A percentile compares a stretch with the other conserved stretches of the same genome.
Conservation (phyloP, 2,113 vertebrate genomes). For the Gorsachius goisagi region DNA sequence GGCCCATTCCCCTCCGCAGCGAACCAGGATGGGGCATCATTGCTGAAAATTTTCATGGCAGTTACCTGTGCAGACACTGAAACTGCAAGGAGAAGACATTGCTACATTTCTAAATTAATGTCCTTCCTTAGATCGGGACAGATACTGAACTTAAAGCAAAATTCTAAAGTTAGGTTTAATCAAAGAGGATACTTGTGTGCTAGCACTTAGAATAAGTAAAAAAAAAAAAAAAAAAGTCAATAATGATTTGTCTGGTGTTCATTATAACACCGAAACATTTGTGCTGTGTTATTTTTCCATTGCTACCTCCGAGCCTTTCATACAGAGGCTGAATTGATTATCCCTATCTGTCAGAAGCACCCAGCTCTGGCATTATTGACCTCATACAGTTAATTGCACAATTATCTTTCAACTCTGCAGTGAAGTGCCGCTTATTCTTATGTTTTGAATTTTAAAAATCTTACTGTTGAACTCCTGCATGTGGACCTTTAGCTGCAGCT, state of each 20-base stretch:
- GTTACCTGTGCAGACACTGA: neutral
- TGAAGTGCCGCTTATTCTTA: constrained; percentile 62
- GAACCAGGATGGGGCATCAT: fast-evolving
- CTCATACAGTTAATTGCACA: constrained; percentile 68
- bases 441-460: constrained; percentile 61
- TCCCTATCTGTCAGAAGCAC: constrained; percentile 61
- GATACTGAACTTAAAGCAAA: neutral
- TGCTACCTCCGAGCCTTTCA: constrained; percentile 44
- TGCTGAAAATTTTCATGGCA: neutral
- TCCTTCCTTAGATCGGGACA: neutral
- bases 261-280: constrained; percentile 57
- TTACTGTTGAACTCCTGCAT: constrained; percentile 35
- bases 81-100: neutral
- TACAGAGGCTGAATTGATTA: constrained; percentile 63
- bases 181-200: constrained; percentile 39
- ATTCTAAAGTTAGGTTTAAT: constrained; percentile 44
- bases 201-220: constrained; percentile 33
- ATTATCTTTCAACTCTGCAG: constrained; percentile 72
- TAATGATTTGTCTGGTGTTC: constrained; percentile 69
- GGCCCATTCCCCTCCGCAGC: fast-evolving
- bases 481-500: neutral
- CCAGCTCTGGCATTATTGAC: constrained; percentile 71
- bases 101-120: neutral
- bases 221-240: constrained; percentile 25
- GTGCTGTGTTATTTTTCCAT: constrained; percentile 39